These are phyloP conservation scores for Philonicus albiceps DNA, from an alignment of 2,888 invertebrate species.

Conservation along the genomic window DNA sequence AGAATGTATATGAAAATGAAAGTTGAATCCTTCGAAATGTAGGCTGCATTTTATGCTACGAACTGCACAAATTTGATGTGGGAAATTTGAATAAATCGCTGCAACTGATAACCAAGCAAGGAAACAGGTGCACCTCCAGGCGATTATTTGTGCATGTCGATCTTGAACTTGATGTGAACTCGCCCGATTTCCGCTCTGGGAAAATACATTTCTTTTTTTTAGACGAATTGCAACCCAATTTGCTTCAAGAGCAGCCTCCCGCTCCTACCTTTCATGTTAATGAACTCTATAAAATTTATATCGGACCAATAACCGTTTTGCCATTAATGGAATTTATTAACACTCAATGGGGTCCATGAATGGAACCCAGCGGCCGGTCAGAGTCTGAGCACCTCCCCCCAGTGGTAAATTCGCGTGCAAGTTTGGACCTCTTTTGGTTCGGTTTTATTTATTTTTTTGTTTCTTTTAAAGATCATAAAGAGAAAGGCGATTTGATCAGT, in stretches of 20 bases:
- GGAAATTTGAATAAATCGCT: background rate
- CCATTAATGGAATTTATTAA: background rate
- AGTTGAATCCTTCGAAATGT: background rate
- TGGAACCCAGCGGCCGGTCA: background rate
- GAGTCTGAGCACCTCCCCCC: background rate
- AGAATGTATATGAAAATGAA: background rate
- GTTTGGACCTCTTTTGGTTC: background rate
- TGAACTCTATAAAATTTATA: background rate
- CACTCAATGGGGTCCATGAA: background rate
- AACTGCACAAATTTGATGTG: background rate
- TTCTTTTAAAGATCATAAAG: conserved; percentile 9
- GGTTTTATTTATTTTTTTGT: too few species aligned
- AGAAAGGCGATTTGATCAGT: conserved; percentile 12
- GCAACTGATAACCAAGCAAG: background rate
- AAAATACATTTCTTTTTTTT: background rate
- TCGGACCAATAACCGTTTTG: background rate
- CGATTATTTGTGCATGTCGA: background rate
- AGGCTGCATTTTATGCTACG: background rate
- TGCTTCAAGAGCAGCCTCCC: background rate
- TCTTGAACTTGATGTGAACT: background rate
- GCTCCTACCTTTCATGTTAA: background rate
- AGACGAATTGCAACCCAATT: background rate
- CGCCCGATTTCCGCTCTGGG: background rate
- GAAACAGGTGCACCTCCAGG: background rate
- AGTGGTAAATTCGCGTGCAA: background rate